Conservation (phyloP, 2,113 vertebrate species). For the Boulengeromyrus knoepffleri region DNA sequence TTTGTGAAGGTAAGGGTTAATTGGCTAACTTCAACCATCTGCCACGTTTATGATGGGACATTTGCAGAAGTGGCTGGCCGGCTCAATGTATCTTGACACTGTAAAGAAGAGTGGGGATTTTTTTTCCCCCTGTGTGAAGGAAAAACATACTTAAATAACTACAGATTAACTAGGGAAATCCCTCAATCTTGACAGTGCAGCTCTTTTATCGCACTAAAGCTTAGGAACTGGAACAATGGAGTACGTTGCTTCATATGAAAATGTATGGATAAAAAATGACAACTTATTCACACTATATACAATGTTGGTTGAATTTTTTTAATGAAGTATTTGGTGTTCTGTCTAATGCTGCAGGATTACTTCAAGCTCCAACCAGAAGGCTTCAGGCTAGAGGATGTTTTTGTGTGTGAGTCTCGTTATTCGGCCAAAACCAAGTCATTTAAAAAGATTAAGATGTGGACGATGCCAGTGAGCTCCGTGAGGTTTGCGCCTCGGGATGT, state of each 20-base stretch:
- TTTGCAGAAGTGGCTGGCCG: neutral
- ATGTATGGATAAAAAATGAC: neutral
- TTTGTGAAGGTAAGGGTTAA: slow-evolving; percentile 84
- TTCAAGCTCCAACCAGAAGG: slow-evolving; percentile 92
- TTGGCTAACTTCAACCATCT: neutral
- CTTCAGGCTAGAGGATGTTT: slow-evolving; percentile 82
- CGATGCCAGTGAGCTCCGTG: slow-evolving; percentile 78
- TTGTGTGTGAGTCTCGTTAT: slow-evolving; percentile 91
- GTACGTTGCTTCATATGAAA: neutral
- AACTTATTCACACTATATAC: neutral
- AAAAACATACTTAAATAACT: neutral
- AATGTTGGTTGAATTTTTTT: neutral
- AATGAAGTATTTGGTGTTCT: neutral
- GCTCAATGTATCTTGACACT: neutral
- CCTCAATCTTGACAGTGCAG: neutral
- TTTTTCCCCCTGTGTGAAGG: neutral
- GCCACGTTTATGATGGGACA: neutral
- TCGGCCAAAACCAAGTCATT: slow-evolving; percentile 84
- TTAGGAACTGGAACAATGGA: neutral
- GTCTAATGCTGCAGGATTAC: slow-evolving; percentile 70
- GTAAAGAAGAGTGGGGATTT: neutral
- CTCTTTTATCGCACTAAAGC: neutral
- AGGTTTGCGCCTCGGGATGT: slow-evolving; percentile 75
- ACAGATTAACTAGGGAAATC: neutral
- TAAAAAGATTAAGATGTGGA: slow-evolving; percentile 97